Base-by-base conservation (phyloP, 2,797 vertebrate genomes). In the Buceros bicornis region DNA sequence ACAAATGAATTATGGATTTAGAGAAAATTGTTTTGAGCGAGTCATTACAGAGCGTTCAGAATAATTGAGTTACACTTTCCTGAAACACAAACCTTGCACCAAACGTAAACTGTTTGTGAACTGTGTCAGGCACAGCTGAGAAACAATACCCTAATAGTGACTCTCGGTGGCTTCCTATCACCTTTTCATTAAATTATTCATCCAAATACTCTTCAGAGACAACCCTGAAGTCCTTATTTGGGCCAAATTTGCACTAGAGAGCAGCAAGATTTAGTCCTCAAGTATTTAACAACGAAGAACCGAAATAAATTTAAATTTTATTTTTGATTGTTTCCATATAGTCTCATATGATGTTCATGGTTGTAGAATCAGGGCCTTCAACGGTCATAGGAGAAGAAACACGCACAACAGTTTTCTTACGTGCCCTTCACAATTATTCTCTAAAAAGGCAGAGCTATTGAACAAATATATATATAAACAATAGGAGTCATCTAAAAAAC, bases 361-460 rank as follows among this genome's bases (percentile, higher is more conserved):
- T 4, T 61, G 16, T 20, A 78, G 67, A 89, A 80, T 56, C 35
- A 85, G 47, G 4, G 16, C 20, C 28, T 67, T n/a, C 83, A 83
- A 88, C 47, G 37, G 92, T 88, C 81, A 92, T 21, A 93, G 26
- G 54, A 87, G 74, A 94, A 74, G 54, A 94, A 96, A 97, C 97
- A 80, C 13, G 35, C 60, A 78, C 51, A 97, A 37, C 5, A 56
- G 47, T 58, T 88, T 95, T 84, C 69, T 95, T 90, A 90, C 2
- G 0, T 35, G 57, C n/a, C 64, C 47, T 85, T 95, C 93, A 90
- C 77, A 96, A 96, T 78, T 73, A 92, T 73, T 78, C 76, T 81
- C 43, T n/a, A 54, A 82, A 87, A 96, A 87, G 13, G 16, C 20
- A 92, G 21, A 94, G 24, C 58, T 82, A 70, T 7, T 26, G 81